These are phyloP conservation scores for Empidonax alnorum DNA, from an alignment of 2,113 vertebrate genomes.

Conservation along the genomic window DNA sequence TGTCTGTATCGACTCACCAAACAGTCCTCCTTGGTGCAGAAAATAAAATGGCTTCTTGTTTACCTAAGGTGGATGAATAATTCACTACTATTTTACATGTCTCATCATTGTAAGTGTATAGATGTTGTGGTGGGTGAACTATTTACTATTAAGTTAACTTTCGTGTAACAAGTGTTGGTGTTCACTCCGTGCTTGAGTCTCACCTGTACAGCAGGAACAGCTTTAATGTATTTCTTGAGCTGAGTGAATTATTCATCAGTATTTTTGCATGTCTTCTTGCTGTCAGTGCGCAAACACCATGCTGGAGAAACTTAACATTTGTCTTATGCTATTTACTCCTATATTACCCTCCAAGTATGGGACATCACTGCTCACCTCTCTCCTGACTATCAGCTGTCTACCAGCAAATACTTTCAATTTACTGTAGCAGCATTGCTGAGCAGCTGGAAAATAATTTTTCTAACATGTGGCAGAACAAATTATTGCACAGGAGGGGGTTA, in stretches of 20 bases:
- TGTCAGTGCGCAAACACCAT: neutral
- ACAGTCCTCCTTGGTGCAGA: neutral
- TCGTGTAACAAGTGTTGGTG: neutral
- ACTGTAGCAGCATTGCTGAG: slow-evolving; percentile 43
- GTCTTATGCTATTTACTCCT: slow-evolving; percentile 23
- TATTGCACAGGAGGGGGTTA: slow-evolving; percentile 73
- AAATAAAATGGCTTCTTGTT: neutral
- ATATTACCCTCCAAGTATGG: neutral
- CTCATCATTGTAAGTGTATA: neutral
- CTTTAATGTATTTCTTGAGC: slow-evolving; percentile 20
- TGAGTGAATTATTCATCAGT: slow-evolving; percentile 41
- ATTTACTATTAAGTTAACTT: neutral
- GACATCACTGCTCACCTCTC: slow-evolving; percentile 37
- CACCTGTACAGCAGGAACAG: neutral
- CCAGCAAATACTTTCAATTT: slow-evolving; percentile 50
- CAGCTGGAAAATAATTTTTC: slow-evolving; percentile 70
- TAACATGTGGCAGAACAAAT: slow-evolving; percentile 72
- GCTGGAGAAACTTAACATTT: slow-evolving; percentile 18
- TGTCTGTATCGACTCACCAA: rapidly evolving
- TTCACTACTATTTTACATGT: neutral
- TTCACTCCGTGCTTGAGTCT: neutral
- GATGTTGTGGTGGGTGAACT: neutral
- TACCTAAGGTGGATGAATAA: neutral
- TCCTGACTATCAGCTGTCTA: slow-evolving; percentile 46
- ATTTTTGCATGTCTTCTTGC: neutral